Conservation (phyloP, 1,140 invertebrate species). For the Galendromus occidentalis region DNA sequence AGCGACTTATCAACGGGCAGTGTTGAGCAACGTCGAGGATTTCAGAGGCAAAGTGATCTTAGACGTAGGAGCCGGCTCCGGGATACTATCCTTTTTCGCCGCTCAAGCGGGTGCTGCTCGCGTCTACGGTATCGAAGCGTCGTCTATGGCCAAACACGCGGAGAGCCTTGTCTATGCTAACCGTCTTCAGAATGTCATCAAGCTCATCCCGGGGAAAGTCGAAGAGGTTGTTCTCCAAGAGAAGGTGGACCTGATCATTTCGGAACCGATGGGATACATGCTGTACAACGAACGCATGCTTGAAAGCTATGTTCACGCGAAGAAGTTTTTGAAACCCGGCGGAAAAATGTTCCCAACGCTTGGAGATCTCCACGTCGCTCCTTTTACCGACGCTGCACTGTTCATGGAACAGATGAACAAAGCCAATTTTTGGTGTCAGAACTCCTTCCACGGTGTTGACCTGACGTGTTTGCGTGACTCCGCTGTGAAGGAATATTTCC, state of each 20-base stretch:
- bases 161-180: constrained; percentile 77
- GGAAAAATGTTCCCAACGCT: constrained; percentile 91
- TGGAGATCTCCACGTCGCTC: constrained; percentile 91
- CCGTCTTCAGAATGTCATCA: constrained; percentile 60
- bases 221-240: constrained; percentile 93
- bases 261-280: constrained; percentile 99
- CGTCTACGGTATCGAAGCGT: constrained; percentile 96
- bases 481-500: constrained; percentile 91
- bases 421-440: constrained; percentile 96
- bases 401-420: constrained; percentile 98
- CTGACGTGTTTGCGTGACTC: constrained; percentile 66
- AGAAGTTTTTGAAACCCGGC: constrained; percentile 84
- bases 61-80: constrained; percentile 90
- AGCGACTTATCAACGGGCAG: constrained; percentile 91
- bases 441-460: constrained; percentile 94
- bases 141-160: constrained; percentile 91
- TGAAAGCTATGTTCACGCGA: constrained; percentile 93
- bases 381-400: constrained; percentile 90
- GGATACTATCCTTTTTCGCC: constrained; percentile 95
- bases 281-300: constrained; percentile 98
- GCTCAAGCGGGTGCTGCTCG: constrained; percentile 86
- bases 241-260: constrained; percentile 88
- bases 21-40: constrained; percentile 75
- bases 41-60: constrained; percentile 68
- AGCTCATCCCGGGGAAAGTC: constrained; percentile 90